These are phyloP conservation scores for Heteronetta atricapilla DNA, from an alignment of 2,113 vertebrate genomes.

Conservation along the genomic window DNA sequence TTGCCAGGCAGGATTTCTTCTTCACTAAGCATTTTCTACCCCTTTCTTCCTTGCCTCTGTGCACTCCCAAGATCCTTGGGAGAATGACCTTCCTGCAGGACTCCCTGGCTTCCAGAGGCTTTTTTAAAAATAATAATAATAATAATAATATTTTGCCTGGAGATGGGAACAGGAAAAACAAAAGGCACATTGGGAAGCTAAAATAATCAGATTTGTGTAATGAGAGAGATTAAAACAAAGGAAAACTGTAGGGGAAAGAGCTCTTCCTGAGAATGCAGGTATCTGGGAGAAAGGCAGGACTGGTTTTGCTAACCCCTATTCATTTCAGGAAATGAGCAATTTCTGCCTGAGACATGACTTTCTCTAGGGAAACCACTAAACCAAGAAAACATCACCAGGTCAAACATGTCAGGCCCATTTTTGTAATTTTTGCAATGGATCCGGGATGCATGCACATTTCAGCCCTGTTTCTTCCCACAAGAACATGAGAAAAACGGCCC, in stretches of 20 bases:
- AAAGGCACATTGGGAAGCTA: not conserved
- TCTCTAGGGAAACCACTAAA: not conserved
- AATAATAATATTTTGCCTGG: not conserved
- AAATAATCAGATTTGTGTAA: not conserved
- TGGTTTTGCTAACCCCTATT: not conserved
- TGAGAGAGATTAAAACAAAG: not conserved
- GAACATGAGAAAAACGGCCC: accelerated
- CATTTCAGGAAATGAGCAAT: not conserved
- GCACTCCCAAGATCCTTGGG: not conserved
- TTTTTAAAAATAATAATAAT: too few species aligned
- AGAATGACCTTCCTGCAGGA: not conserved
- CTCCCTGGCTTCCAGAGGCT: not conserved
- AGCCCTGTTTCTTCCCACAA: not conserved
- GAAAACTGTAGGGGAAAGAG: not conserved
- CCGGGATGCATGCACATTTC: not conserved
- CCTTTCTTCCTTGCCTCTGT: not conserved
- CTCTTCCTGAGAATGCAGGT: not conserved
- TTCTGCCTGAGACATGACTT: not conserved
- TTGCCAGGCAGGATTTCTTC: not conserved
- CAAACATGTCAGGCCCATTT: not conserved
- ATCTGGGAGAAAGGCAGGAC: not conserved
- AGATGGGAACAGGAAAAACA: not conserved
- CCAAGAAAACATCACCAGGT: not conserved
- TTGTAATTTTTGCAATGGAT: not conserved
- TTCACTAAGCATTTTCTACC: not conserved